Base-by-base conservation (phyloP, 2,797 vertebrate genomes). In the Meda fulgida region DNA sequence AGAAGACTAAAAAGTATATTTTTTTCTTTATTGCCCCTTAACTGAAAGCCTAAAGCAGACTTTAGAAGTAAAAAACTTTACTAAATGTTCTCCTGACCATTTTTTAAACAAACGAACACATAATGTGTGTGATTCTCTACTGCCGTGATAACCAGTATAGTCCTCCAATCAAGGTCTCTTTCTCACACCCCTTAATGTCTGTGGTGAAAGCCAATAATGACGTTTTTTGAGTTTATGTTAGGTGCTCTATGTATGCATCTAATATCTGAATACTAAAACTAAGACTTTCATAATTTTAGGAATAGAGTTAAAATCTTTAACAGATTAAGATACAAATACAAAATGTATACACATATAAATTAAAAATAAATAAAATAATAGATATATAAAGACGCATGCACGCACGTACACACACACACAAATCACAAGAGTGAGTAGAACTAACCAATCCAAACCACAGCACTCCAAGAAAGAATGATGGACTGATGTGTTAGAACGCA, bases 401-500 rank as follows among this genome's bases (percentile, higher is more conserved):
- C 14, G 19, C 51, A 67, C 13, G 55, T 29, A 13, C 53, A 53
- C 23, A 78, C 2, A 29, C 38, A 36, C 60, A 53, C 26, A 65
- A 51, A 14, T 9, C 21, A 80, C 16, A 34, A 63, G 69, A 65
- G 19, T 6, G 16, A 69, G 31, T 10, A 43, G 29, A 55, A 58
- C 92, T 51, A 91, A 87, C 21, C 92, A 86, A 55, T 83, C 69
- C 77, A 85, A 72, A 78, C 72, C 48, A 67, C 58, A 69, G 38
- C 46, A 55, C 67, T 38, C 40, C 46, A 67, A 95, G 94, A 95
- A 95, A 90, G 89, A 89, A 76, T 63, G 83, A 69, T 70, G 83
- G 63, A 70, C 40, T 26, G 53, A 69, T 75, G 80, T 67, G 89
- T 89, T 87, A 96, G 95, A 88, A 97, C 91, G 93, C 97, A 96